Conservation (phyloP, 2,113 vertebrate species). For the Sinocyclocheilus grahami region DNA sequence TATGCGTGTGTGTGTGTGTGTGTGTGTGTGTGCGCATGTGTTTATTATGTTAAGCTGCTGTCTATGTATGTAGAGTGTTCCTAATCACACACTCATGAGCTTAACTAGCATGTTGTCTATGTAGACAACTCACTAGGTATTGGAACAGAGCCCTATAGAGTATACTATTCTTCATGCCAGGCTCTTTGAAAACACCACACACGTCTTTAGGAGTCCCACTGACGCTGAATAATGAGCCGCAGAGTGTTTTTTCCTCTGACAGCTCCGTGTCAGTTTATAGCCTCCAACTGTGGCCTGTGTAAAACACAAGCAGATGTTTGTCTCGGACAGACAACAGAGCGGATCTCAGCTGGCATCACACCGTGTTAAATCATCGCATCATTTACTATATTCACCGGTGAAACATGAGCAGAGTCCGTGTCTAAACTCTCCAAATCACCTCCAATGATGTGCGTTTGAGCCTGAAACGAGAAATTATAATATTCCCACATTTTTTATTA, state of each 20-base stretch:
- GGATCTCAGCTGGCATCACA: neutral
- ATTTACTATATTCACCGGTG: neutral
- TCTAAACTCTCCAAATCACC: neutral
- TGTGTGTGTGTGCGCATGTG: too few species aligned
- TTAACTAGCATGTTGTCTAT: neutral
- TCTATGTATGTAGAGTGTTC: neutral
- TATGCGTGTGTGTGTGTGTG: too few species aligned
- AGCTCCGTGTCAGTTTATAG: neutral
- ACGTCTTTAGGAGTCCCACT: neutral
- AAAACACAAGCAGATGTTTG: slow-evolving; percentile 37
- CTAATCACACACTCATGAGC: neutral
- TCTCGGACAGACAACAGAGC: neutral
- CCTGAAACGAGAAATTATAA: neutral
- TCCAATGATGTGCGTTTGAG: neutral
- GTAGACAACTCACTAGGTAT: neutral
- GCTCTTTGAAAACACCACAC: too few species aligned
- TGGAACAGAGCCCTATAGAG: neutral
- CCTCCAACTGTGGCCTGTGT: neutral
- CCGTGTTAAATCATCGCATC: neutral
- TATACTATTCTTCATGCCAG: too few species aligned
- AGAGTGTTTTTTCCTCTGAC: neutral
- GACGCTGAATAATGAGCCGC: neutral
- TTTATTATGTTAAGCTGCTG: too few species aligned
- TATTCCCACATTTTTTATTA: neutral
- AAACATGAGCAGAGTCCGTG: neutral